A percentile compares a stretch with the other conserved stretches of the same genome.
These are phyloP conservation scores for Takifugu flavidus DNA, from an alignment of 2,113 vertebrate genomes.

Conservation along the genomic window DNA sequence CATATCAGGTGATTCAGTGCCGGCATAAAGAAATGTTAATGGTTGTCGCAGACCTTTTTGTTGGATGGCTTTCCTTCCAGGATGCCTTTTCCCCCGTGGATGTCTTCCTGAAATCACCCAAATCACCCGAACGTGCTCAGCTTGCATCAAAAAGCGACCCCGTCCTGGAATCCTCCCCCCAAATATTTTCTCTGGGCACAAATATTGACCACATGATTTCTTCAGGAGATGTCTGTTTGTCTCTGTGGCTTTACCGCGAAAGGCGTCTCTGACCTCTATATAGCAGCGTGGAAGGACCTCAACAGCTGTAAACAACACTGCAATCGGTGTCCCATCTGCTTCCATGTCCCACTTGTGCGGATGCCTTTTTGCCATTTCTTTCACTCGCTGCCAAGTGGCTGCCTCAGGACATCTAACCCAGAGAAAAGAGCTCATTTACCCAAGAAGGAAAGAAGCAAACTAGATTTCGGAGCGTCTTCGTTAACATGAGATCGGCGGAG, in stretches of 20 bases:
- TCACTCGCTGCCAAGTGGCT: slow-evolving; percentile 75
- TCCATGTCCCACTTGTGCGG: slow-evolving; percentile 78
- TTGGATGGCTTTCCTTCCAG: slow-evolving; percentile 56
- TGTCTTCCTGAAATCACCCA: slow-evolving; percentile 21
- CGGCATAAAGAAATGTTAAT: slow-evolving; percentile 75
- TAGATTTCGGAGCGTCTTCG: slow-evolving; percentile 62
- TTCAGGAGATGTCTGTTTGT: slow-evolving; percentile 31
- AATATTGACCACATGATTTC: slow-evolving; percentile 28
- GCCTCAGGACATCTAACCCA: slow-evolving; percentile 83
- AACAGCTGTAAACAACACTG: slow-evolving; percentile 80
- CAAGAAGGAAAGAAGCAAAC: slow-evolving; percentile 69
- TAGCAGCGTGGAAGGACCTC: slow-evolving; percentile 67
- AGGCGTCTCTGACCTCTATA: slow-evolving; percentile 72
- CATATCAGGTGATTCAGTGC: slow-evolving; percentile 80
- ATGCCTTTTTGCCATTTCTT: slow-evolving; percentile 79
- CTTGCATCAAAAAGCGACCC: slow-evolving; percentile 8
- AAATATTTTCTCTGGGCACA: slow-evolving; percentile 13
- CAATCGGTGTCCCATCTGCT: slow-evolving; percentile 79
- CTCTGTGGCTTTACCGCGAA: slow-evolving; percentile 37
- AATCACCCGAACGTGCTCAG: slow-evolving; percentile 13
- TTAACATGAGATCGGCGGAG: slow-evolving; percentile 40
- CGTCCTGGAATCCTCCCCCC: neutral
- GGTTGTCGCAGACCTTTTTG: slow-evolving; percentile 70
- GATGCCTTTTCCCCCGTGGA: slow-evolving; percentile 28
- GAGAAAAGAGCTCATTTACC: slow-evolving; percentile 79